phyloP scores from a whole-genome alignment of 2,797 vertebrate species.

The Intellagama lesueurii region DNA sequence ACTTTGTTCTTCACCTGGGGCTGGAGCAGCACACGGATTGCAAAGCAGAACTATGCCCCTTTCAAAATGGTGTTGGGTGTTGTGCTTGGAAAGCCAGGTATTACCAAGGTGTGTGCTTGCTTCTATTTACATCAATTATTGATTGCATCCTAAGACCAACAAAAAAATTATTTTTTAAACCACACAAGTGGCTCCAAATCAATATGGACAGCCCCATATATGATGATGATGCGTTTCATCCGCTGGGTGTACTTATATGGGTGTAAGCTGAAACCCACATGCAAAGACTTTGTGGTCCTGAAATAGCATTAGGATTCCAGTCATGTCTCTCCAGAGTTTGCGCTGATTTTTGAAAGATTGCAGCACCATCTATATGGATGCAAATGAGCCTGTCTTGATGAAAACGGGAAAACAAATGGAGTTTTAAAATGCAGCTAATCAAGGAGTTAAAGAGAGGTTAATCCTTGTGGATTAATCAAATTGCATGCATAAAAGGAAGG shows the following conservation, averaged over 20 bases:
- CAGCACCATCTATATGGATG: slow-evolving; percentile 73
- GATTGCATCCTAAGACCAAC: no score
- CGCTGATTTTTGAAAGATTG: slow-evolving; percentile 79
- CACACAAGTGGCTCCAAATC: no score
- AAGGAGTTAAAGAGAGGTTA: slow-evolving; percentile 81
- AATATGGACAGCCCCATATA: no score
- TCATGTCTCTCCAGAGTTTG: slow-evolving; percentile 21
- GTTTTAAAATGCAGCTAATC: slow-evolving; percentile 81
- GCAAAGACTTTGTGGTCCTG: background rate
- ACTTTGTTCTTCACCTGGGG: no score
- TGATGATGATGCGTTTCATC: background rate
- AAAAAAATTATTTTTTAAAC: no score
- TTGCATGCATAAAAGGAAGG: slow-evolving; percentile 45
- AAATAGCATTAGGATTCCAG: slow-evolving; percentile 68
- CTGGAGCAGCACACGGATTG: no score
- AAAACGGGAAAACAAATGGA: slow-evolving; percentile 76
- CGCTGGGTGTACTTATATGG: background rate
- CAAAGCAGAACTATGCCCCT: no score
- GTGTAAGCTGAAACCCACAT: background rate
- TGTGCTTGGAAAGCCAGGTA: no score
- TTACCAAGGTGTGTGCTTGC: no score
- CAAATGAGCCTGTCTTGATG: slow-evolving; percentile 79
- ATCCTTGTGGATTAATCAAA: slow-evolving; percentile 79
- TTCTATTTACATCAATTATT: no score
- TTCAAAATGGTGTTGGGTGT: no score